A percentile compares a stretch with the other conserved stretches of the same genome.
phyloP scores from a whole-genome alignment of 2,888 invertebrate species.

The Leucophenga montana region DNA sequence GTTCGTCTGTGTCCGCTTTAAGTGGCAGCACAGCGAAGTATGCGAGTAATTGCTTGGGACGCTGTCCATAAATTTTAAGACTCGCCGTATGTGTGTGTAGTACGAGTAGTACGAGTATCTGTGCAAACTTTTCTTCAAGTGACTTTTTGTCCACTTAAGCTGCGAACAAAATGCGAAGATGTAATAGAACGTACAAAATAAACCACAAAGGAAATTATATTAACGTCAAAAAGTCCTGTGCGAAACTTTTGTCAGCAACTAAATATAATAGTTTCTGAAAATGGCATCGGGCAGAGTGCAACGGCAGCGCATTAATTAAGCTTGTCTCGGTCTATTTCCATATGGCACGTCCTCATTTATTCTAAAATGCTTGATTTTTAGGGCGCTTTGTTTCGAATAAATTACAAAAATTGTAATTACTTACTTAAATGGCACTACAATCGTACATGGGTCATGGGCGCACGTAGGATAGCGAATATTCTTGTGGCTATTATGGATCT shows the following conservation, averaged over 20 bases:
- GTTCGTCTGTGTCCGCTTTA: not conserved
- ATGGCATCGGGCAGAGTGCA: not conserved
- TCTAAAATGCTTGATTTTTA: too few species aligned
- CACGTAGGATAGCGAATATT: too few species aligned
- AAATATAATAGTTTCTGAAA: not conserved
- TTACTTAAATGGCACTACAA: too few species aligned
- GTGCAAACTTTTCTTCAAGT: not conserved
- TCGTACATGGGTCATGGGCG: too few species aligned
- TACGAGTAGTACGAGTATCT: not conserved
- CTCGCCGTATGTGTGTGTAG: not conserved
- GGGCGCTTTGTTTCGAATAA: constrained; percentile 12
- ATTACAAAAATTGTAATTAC: constrained; percentile 12
- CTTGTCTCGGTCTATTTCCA: not conserved
- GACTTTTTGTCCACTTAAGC: too few species aligned
- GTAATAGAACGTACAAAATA: not conserved
- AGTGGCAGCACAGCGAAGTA: not conserved
- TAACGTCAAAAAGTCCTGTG: constrained; percentile 19
- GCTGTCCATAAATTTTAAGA: constrained; percentile 24
- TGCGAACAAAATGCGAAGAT: too few species aligned
- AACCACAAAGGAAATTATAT: constrained; percentile 22
- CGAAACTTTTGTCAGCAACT: not conserved
- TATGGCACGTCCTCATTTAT: too few species aligned
- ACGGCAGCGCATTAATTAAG: constrained; percentile 16
- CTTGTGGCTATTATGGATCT: too few species aligned
- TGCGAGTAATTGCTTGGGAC: constrained; percentile 28